Evolutionary conservation across 2,797 vertebrate genomes (phyloP).

Genomic region (Chelidonichthys spinosus): DNA sequence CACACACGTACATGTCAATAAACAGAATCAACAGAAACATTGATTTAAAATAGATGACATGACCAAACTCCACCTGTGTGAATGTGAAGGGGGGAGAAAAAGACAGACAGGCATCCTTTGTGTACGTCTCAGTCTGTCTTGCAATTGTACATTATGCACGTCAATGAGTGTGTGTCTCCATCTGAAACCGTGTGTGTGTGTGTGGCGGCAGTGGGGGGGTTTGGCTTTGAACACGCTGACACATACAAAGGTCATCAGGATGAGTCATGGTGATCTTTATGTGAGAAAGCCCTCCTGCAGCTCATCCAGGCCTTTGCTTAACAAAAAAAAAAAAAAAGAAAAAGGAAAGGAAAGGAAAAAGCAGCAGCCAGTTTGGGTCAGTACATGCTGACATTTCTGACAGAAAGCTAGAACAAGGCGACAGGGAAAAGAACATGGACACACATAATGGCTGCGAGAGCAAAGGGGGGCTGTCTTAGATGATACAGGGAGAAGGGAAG

Average conservation of each 20-base stretch:
- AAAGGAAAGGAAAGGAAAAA: neutral
- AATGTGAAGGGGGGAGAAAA: conserved; percentile 7
- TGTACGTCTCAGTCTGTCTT: conserved; percentile 22
- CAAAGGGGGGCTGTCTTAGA: conserved; percentile 54
- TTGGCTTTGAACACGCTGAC: conserved; percentile 64
- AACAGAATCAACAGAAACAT: conserved; percentile 34
- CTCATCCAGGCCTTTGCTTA: conserved; percentile 63
- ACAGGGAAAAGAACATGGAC: conserved; percentile 65
- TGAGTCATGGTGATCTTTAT: conserved; percentile 81
- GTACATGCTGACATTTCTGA: conserved; percentile 78
- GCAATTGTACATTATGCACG: conserved; percentile 53
- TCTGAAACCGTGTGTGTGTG: conserved; percentile 48
- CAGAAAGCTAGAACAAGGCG: conserved; percentile 68
- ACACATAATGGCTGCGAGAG: conserved; percentile 65
- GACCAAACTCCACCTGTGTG: conserved; percentile 45
- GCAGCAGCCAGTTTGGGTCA: conserved; percentile 66
- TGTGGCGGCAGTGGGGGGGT: conserved; percentile 43
- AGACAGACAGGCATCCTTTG: conserved; percentile 19
- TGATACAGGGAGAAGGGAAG: conserved; percentile 37
- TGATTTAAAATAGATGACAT: conserved; percentile 37
- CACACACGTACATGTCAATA: conserved; percentile 20
- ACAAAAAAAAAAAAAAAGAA: conserved; percentile 16
- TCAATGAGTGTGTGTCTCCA: conserved; percentile 31
- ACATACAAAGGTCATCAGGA: conserved; percentile 77
- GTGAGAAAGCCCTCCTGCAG: conserved; percentile 73